A percentile compares a stretch with the other conserved stretches of the same genome.
Conservation (phyloP, 2,888 invertebrate genomes). For the Molorchus minor region DNA sequence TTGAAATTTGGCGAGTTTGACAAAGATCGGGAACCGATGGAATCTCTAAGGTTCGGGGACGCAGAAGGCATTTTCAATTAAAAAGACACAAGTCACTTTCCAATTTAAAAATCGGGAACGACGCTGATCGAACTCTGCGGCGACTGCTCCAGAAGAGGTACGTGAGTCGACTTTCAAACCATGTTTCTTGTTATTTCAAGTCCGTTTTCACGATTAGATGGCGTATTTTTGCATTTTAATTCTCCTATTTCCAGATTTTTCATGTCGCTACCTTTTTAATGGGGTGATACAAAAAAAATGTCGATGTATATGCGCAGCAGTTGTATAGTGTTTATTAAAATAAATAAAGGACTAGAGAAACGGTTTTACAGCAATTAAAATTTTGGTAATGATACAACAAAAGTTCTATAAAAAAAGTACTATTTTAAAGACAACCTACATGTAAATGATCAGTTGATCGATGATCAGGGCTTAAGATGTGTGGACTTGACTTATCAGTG, state of each 20-base stretch:
- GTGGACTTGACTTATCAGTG: too few species aligned
- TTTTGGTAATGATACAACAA: too few species aligned
- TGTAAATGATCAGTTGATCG: too few species aligned
- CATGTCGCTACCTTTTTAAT: background rate
- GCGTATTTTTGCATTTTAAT: background rate
- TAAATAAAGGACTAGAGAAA: too few species aligned
- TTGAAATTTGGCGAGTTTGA: too few species aligned
- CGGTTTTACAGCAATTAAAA: too few species aligned
- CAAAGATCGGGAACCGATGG: too few species aligned
- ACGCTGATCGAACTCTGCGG: slow-evolving; percentile 1
- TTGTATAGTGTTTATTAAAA: background rate
- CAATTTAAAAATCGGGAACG: slow-evolving; percentile 3
- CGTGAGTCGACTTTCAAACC: background rate
- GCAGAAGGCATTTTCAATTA: slow-evolving; percentile 7
- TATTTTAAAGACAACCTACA: too few species aligned
- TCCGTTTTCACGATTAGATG: background rate
- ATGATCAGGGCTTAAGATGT: too few species aligned
- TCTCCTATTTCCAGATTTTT: background rate
- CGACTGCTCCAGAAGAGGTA: background rate
- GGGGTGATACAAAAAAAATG: slow-evolving; percentile 11
- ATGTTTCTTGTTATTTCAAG: background rate
- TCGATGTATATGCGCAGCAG: slow-evolving; percentile 24
- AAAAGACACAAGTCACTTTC: slow-evolving; percentile 10
- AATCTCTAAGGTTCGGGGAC: too few species aligned
- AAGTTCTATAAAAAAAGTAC: too few species aligned